Percentiles rank a stretch among this genome's conserved stretches.
These are phyloP conservation scores for Periplaneta americana DNA, from an alignment of 1,140 invertebrate species.

Conservation along the genomic window DNA sequence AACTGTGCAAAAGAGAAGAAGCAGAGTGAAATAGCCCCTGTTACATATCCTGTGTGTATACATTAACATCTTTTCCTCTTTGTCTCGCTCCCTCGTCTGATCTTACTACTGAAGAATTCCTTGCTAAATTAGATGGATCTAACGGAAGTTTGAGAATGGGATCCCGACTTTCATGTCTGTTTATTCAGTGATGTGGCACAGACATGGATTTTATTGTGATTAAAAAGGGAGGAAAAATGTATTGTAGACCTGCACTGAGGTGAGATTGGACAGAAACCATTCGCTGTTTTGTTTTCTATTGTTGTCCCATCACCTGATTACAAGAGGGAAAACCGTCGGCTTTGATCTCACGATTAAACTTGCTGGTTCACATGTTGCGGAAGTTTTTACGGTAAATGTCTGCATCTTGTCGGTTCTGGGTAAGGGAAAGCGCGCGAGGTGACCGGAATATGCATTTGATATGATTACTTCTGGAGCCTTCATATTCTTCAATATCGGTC, in stretches of 20 bases:
- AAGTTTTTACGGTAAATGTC: not conserved
- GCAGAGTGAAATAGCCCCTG: not conserved
- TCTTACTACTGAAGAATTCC: not conserved
- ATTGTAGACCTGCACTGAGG: not conserved
- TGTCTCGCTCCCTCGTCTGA: not conserved
- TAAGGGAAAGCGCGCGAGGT: not conserved
- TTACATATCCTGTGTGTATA: not conserved
- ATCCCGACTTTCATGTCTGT: not conserved
- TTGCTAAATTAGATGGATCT: not conserved
- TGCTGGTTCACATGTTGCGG: not conserved
- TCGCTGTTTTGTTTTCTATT: too few species aligned
- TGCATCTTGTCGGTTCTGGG: not conserved
- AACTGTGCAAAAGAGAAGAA: not conserved
- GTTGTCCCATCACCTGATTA: not conserved
- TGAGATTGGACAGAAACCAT: not conserved
- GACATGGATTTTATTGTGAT: not conserved
- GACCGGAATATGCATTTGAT: too few species aligned
- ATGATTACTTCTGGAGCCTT: too few species aligned
- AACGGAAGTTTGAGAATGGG: not conserved
- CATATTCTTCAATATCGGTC: too few species aligned
- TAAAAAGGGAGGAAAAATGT: not conserved
- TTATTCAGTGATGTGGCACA: not conserved
- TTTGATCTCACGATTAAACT: not conserved
- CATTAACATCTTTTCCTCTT: not conserved
- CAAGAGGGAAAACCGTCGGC: not conserved